Conservation (phyloP, 2,888 invertebrate species). For the Scelioninae gen. 1 region DNA sequence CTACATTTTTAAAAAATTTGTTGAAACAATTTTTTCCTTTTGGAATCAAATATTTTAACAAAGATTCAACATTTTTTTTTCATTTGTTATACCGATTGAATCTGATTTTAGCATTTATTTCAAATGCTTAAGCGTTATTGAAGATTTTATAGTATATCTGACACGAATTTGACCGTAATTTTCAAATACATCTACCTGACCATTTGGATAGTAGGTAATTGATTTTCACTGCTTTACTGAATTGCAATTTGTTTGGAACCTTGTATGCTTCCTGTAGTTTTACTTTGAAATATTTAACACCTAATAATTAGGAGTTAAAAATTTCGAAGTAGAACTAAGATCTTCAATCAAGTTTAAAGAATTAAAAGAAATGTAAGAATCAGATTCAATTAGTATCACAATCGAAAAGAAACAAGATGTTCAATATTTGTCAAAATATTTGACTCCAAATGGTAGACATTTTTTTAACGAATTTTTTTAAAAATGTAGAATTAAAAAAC, state of each 20-base stretch:
- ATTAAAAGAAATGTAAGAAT: no score
- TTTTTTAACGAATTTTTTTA: no score
- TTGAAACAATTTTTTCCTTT: constrained; percentile 7
- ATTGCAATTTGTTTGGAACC: constrained; percentile 42
- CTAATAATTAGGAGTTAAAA: no score
- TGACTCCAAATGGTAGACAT: no score
- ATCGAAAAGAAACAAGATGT: no score
- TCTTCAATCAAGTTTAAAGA: no score
- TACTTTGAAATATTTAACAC: constrained; percentile 3
- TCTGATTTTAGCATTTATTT: background rate
- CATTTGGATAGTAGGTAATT: constrained; percentile 44
- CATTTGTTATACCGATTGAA: background rate
- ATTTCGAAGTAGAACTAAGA: no score
- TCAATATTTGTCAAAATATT: no score
- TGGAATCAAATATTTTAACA: constrained; percentile 10
- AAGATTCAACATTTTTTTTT: constrained; percentile 10
- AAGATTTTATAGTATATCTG: background rate
- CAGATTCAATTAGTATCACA: no score
- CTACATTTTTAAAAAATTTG: background rate
- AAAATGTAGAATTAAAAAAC: no score
- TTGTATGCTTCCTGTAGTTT: constrained; percentile 27
- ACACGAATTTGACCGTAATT: constrained; percentile 7
- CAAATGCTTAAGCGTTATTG: constrained; percentile 11
- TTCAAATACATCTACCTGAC: constrained; percentile 11
- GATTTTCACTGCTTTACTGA: constrained; percentile 51